Evolutionary conservation across 30 jellyfish, hydroid and myxozoan genomes (phyloP), one percentile per base, ranked within the genome.

Genomic region (Hydra vulgaris): DNA sequence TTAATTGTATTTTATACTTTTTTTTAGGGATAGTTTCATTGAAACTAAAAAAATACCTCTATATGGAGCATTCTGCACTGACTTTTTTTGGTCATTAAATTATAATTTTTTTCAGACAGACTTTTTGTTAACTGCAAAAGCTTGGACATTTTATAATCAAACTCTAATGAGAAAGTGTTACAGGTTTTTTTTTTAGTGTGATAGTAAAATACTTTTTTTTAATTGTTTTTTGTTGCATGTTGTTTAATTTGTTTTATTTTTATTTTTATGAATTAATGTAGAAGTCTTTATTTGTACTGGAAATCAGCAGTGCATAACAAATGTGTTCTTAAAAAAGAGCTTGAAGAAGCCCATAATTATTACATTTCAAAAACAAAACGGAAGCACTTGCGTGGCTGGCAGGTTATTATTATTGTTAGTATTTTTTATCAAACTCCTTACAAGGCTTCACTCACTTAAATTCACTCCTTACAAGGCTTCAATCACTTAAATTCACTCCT

Each of bases 11-110:
- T 7, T 81, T 0, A 19, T 17, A 0, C 1, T 71, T 26, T 18
- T 71, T 52, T 72, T 15, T 25, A 88, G 96, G 96, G 96, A 88
- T 84, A 88, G 95, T 71, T 88, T 88, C 75, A 88, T 88, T 70
- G 96, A 88, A 24, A 88, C 76, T 21, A 84, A 73, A 18, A 88
- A 80, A 71, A 84, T 56, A 27, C 96, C 96, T 4, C 12, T 0
- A 19, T 22, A 74, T 52, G 74, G 82, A 18, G 27, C 85, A 15
- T 76, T 69, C 17, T 17, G 66, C 26, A 82, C 67, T 66, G 95
- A 84, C 78, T 83, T 88, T 71, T 80, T 83, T 21, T 88, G 95
- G 95, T 71, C 91, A 21, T 78, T 83, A 76, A 94, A 83, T 53
- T 84, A 79, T 78, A 90, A 71, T 15, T 54, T 72, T 52, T 71